Evolutionary conservation across 2,797 vertebrate genomes (phyloP).

Genomic region (Neomorphus geoffroyi): DNA sequence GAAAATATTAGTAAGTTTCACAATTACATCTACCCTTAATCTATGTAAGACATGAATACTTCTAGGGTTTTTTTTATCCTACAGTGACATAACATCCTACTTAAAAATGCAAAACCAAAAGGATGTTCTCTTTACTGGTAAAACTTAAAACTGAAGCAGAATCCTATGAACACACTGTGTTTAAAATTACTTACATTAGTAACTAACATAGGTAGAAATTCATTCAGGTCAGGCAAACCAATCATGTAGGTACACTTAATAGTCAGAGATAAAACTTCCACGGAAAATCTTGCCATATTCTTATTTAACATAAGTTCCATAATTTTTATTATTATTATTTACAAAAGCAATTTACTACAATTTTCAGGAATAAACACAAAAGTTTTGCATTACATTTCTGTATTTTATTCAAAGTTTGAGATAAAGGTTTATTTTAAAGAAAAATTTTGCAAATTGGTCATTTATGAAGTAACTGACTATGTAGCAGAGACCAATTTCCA

Average conservation of each 20-base stretch:
- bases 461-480: not conserved
- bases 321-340: not conserved
- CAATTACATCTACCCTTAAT: not conserved
- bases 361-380: not conserved
- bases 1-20: not conserved
- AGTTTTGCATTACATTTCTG: not conserved
- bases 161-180: not conserved
- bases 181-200: not conserved
- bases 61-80: not conserved
- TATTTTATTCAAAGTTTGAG: not conserved
- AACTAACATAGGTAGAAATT: not conserved
- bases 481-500: not conserved
- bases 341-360: not conserved
- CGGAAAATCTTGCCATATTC: not conserved
- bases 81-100: not conserved
- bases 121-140: not conserved
- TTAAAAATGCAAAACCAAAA: not conserved
- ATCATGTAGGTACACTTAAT: accelerated
- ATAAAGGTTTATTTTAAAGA: not conserved
- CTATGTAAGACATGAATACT: not conserved
- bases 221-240: not conserved
- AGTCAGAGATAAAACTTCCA: not conserved
- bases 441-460: not conserved
- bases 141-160: not conserved
- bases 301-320: not conserved